Evolutionary conservation across 2,888 invertebrate species (phyloP).

Genomic region (Cabera pusaria): DNA sequence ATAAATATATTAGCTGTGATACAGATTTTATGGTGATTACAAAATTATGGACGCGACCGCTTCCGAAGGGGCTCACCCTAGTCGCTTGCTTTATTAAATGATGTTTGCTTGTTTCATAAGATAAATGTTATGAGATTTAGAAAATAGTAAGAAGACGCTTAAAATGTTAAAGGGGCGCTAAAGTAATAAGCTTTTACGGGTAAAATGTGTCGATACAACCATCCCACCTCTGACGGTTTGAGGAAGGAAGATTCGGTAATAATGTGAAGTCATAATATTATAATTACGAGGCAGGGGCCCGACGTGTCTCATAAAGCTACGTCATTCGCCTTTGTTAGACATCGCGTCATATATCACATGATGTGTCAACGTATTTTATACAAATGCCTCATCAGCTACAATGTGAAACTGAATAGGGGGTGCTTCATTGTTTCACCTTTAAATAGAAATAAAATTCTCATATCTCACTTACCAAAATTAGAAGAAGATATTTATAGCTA

Average conservation of each 20-base stretch:
- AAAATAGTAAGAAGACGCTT: constrained; percentile 31
- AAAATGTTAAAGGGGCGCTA: constrained; percentile 36
- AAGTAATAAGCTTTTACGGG: constrained; percentile 43
- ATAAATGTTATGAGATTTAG: constrained; percentile 36
- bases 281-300: constrained; percentile 62
- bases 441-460: too few species aligned
- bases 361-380: constrained; percentile 53
- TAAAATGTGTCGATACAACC: constrained; percentile 45
- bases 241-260: constrained; percentile 47
- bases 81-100: constrained; percentile 31
- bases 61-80: constrained; percentile 50
- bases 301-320: constrained; percentile 54
- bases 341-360: constrained; percentile 56
- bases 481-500: too few species aligned
- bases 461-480: too few species aligned
- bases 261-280: constrained; percentile 77
- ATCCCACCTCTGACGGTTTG: constrained; percentile 46
- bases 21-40: constrained; percentile 83
- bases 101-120: constrained; percentile 32
- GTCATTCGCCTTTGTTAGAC: constrained; percentile 70
- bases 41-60: constrained; percentile 64
- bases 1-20: constrained; percentile 82
- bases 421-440: constrained; percentile 24
- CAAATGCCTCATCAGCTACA: constrained; percentile 51
- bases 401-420: constrained; percentile 30